Conservation (phyloP, 2,797 vertebrate genomes). For the Geranospiza caerulescens region DNA sequence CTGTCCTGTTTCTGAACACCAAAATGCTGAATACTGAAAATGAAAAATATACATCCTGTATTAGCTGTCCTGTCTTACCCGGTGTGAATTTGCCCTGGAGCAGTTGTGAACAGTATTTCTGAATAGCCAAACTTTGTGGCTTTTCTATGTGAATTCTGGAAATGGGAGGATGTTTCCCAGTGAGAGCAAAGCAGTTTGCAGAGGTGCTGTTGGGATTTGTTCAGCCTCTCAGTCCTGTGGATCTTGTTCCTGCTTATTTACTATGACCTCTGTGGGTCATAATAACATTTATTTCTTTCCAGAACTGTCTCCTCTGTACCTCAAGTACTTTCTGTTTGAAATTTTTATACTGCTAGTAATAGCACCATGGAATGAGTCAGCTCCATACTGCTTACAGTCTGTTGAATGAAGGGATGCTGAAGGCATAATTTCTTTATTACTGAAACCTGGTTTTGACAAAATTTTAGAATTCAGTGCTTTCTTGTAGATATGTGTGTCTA, state of each 20-base stretch:
- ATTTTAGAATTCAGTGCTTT: background rate
- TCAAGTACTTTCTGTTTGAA: background rate
- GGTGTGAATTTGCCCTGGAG: background rate
- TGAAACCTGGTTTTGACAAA: background rate
- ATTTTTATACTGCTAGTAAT: background rate
- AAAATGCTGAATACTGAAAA: background rate
- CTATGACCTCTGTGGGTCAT: background rate
- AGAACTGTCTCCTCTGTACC: background rate
- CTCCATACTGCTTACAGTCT: background rate
- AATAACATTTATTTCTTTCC: background rate
- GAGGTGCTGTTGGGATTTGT: background rate
- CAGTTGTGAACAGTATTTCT: background rate
- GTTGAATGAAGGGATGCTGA: background rate
- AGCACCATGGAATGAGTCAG: slow-evolving; percentile 8
- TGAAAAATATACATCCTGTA: background rate
- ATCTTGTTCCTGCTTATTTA: background rate
- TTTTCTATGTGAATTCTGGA: background rate
- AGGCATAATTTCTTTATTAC: background rate
- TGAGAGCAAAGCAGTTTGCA: background rate
- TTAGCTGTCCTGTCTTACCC: background rate
- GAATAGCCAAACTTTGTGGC: background rate
- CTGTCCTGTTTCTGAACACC: background rate
- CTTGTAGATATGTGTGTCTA: background rate
- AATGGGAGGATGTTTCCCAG: background rate
- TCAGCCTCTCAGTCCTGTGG: background rate